Conservation (phyloP, 2,113 vertebrate genomes). For the Dendropsophus ebraccatus region DNA sequence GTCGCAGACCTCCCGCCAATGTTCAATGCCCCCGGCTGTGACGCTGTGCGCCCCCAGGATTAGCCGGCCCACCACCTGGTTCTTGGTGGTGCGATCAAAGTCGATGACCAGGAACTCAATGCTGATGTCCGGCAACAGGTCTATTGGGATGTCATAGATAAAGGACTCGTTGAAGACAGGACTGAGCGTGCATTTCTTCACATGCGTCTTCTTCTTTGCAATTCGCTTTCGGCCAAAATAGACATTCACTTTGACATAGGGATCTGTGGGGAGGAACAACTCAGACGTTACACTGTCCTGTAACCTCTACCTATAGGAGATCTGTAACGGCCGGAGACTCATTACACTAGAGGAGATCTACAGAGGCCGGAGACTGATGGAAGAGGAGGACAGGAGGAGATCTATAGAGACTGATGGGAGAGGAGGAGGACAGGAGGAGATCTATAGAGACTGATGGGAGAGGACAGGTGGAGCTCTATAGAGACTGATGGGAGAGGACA, state of each 20-base stretch:
- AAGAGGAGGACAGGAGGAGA: too few relatives aligned
- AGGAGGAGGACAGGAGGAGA: too few relatives aligned
- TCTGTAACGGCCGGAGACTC: not conserved
- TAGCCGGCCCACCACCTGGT: slow-evolving; percentile 89
- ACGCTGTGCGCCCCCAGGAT: slow-evolving; percentile 86
- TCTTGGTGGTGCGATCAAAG: slow-evolving; percentile 96
- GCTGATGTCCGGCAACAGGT: slow-evolving; percentile 90
- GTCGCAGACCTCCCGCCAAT: slow-evolving; percentile 91
- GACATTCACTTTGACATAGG: slow-evolving; percentile 97
- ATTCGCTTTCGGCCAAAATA: slow-evolving; percentile 94
- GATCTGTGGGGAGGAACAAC: slow-evolving; percentile 76
- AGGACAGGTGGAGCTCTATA: too few relatives aligned
- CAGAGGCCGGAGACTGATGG: not conserved
- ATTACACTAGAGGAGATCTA: not conserved
- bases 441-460: too few relatives aligned
- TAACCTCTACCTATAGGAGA: not conserved
- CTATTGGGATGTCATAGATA: slow-evolving; percentile 90
- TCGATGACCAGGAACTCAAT: slow-evolving; percentile 95
- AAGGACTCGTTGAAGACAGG: slow-evolving; percentile 97
- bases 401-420: too few relatives aligned
- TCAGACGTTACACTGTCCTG: not conserved
- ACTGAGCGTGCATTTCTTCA: slow-evolving; percentile 96
- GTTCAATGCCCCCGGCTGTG: slow-evolving; percentile 76
- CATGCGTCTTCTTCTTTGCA: slow-evolving; percentile 97
- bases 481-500: too few relatives aligned